A percentile compares a stretch with the other conserved stretches of the same genome.
Evolutionary conservation across 1,140 invertebrate genomes (phyloP).

Genomic region (Drosophila ogumai): DNA sequence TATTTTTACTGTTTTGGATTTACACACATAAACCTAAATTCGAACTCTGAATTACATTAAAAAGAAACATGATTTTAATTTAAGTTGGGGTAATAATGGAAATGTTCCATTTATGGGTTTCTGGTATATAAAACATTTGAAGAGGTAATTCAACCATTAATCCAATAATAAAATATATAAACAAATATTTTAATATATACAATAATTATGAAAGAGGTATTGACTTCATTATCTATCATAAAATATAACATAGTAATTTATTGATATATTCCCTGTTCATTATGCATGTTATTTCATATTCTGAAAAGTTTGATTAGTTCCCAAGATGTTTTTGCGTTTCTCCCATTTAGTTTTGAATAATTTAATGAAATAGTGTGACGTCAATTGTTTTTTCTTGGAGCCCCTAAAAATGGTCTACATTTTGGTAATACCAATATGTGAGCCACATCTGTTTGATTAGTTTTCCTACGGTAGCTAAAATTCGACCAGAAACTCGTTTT

Average conservation of each 20-base stretch:
- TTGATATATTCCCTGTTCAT: neutral
- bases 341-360: conserved; percentile 3
- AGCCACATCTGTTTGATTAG: neutral
- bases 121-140: too few relatives aligned
- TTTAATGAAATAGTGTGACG: neutral
- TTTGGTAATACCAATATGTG: neutral
- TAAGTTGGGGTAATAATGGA: too few relatives aligned
- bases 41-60: too few relatives aligned
- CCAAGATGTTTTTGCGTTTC: neutral
- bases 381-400: neutral
- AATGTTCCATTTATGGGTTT: too few relatives aligned
- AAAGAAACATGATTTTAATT: too few relatives aligned
- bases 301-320: neutral
- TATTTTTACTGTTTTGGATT: too few relatives aligned
- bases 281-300: neutral
- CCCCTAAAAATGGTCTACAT: neutral
- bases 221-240: too few relatives aligned
- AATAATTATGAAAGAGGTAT: too few relatives aligned
- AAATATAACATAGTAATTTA: neutral
- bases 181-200: too few relatives aligned
- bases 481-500: conserved; percentile 38
- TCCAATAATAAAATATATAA: too few relatives aligned
- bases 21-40: too few relatives aligned
- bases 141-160: too few relatives aligned
- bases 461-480: conserved; percentile 45